Conservation (phyloP, 1,140 invertebrate species). For the Euborellia annulipes region DNA sequence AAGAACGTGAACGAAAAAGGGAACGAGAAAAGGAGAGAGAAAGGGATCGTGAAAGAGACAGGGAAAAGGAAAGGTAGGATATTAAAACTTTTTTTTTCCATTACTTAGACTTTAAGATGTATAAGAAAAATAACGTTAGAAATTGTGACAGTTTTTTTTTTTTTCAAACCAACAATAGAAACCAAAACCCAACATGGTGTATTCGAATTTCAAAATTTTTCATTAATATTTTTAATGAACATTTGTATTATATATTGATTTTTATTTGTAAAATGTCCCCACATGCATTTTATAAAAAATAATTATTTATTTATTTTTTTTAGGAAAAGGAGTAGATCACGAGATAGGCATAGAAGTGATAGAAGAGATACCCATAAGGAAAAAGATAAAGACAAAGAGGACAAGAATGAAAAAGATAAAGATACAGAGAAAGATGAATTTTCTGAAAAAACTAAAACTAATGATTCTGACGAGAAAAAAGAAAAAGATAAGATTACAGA, state of each 20-base stretch:
- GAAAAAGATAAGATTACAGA: constrained; percentile 18
- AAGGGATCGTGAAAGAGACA: constrained; percentile 22
- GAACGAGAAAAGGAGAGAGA: constrained; percentile 30
- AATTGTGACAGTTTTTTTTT: constrained; percentile 5
- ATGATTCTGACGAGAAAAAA: constrained; percentile 15
- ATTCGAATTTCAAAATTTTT: too few relatives aligned
- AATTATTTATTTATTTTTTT: too few relatives aligned
- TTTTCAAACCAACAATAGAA: too few relatives aligned
- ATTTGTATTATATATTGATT: too few relatives aligned
- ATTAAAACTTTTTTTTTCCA: constrained; percentile 8
- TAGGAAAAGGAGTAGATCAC: constrained; percentile 34
- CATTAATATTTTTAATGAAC: too few relatives aligned
- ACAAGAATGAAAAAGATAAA: constrained; percentile 26
- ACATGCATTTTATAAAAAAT: too few relatives aligned
- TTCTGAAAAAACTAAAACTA: constrained; percentile 3
- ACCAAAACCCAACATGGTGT: too few relatives aligned
- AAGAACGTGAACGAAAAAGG: constrained; percentile 31
- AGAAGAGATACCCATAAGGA: constrained; percentile 9
- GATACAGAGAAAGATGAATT: constrained; percentile 14
- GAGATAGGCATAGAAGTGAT: constrained; percentile 21
- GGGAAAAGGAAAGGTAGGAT: constrained; percentile 3
- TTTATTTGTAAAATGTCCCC: too few relatives aligned
- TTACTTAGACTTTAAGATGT: constrained; percentile 5
- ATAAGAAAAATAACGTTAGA: background rate
- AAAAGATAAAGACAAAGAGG: constrained; percentile 28